phyloP scores from a whole-genome alignment of 1,140 invertebrate genomes.

The Zaprionus ornatus region DNA sequence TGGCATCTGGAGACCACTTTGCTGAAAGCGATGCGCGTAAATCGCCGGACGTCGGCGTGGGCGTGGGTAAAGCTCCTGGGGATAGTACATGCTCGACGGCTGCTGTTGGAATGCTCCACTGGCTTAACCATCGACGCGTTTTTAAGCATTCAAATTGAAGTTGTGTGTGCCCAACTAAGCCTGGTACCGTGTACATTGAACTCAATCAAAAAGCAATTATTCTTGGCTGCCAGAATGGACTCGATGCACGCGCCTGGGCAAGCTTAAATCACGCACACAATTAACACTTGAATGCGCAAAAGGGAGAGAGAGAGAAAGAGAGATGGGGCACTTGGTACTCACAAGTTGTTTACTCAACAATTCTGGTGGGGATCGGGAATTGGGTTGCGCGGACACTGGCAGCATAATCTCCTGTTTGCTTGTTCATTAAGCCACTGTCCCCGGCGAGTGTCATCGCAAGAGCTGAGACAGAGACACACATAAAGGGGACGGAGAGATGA shows the following conservation, averaged over 20 bases:
- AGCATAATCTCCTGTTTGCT: slow-evolving; percentile 71
- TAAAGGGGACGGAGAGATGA: too few species aligned
- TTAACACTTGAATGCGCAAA: slow-evolving; percentile 65
- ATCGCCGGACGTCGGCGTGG: slow-evolving; percentile 48
- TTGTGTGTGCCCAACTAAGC: slow-evolving; percentile 28
- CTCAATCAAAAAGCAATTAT: slow-evolving; percentile 82
- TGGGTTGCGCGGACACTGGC: slow-evolving; percentile 33
- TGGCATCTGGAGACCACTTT: slow-evolving; percentile 8
- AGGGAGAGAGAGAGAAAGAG: slow-evolving; percentile 20
- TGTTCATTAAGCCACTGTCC: slow-evolving; percentile 67
- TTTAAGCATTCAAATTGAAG: slow-evolving; percentile 61
- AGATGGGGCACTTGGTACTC: slow-evolving; percentile 30
- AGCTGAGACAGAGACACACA: slow-evolving; percentile 11
- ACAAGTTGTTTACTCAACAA: slow-evolving; percentile 69
- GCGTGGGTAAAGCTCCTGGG: slow-evolving; percentile 38
- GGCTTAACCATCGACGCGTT: slow-evolving; percentile 10
- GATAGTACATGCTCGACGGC: slow-evolving; percentile 53
- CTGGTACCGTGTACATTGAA: slow-evolving; percentile 52
- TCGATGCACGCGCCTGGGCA: slow-evolving; percentile 16
- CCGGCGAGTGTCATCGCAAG: slow-evolving; percentile 14
- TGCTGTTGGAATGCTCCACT: slow-evolving; percentile 18
- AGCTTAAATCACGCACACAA: slow-evolving; percentile 80
- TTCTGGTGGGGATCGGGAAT: slow-evolving; percentile 20
- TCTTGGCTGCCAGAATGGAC: slow-evolving; percentile 42
- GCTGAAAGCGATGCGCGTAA: slow-evolving; percentile 26